Base-by-base conservation (phyloP, 2,113 vertebrate species). In the Pluvianellus socialis region DNA sequence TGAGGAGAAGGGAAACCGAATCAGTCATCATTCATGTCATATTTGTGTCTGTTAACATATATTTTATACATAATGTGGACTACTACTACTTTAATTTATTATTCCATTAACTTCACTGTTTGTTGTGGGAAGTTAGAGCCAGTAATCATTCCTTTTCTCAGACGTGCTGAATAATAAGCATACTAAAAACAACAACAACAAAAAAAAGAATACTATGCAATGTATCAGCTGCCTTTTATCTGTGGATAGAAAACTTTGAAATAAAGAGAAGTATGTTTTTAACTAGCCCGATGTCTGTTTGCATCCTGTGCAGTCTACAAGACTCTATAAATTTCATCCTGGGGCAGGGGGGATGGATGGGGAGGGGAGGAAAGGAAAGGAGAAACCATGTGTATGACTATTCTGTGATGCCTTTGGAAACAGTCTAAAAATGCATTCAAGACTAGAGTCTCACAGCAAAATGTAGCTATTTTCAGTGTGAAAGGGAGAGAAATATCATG, bases 71-170 rank as follows among this genome's bases (percentile, higher is more conserved):
- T 76, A 59, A 83, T 26, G 4, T 79, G 83, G 83, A 84, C 74
- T 94, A 96, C 96, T 94, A 92, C 90, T 85, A 47, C 55, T 93
- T 44, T 96, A 91, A 94, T 95, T 96, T 97, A 95, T 97, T 96
- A 79, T 83, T 93, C 86, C 81, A 90, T 96, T 96, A 94, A 91
- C 62, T 87, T 95, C 63, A 81, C 63, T 88, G 47, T 88, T 94
- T 93, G 45, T 92, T 93, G 63, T 77, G 65, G 79, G 61, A 96
- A 94, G 77, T 88, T 82, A 96, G 86, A 96, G 84, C 71, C 74
- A 86, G 59, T 81, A 95, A 73, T 81, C 26, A 35, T 93, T 53
- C 71, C 38, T 95, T 83, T 96, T 92, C 73, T 96, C 50, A 86
- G 55, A 89, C 12, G 27, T 19, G 73, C 53, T 66, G 87, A 92